Base-by-base conservation (phyloP, 35 echinoderm and acorn worm genomes). In the Holothuria glaberrima region DNA sequence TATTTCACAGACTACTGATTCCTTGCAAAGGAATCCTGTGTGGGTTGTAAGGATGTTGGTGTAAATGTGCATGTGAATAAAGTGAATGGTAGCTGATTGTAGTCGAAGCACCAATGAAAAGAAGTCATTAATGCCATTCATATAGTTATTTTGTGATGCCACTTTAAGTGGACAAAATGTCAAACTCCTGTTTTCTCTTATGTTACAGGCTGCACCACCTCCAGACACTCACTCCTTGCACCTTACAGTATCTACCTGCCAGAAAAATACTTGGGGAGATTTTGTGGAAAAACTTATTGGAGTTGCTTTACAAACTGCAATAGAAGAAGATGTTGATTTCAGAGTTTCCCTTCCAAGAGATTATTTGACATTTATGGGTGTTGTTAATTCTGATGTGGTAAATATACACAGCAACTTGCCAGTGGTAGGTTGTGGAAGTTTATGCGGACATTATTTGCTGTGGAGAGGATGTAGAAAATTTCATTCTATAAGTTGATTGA, bases 261-360 rank as follows among this genome's bases (percentile, higher is more conserved):
- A 99, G 84, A 88, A 83, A 67, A 94, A 92, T 67, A 93, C 97
- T 25, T 99, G 97, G 97, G 93, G 93, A 84, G 97, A 99, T 57
- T 45, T 95, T 9, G 33, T 99, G 79, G 89, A 92, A 79, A 90
- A 93, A 35, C 33, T 95, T 5, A 65, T 95, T 21, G 62, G 81
- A 48, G 32, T 48, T 71, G 86, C 91, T 35, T 70, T 99, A n/a
- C 71, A 95, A 56, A 69, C 74, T 24, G 97, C 93, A 16, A 58
- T 94, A 34, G 93, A 92, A 48, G 89, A 90, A 26, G 91, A 99
- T 34, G 19, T 92, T 7, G 93, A 95, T 10, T 94, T 99, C 66
- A 92, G 97, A 50, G 81, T 90, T n/a, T 90, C 97, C 14, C 59
- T 99, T 13, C 97, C 97, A 6, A 94, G 87, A 59, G 97, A 95